phyloP scores from a whole-genome alignment of 2,888 invertebrate genomes.

The Eupithecia tripunctaria region DNA sequence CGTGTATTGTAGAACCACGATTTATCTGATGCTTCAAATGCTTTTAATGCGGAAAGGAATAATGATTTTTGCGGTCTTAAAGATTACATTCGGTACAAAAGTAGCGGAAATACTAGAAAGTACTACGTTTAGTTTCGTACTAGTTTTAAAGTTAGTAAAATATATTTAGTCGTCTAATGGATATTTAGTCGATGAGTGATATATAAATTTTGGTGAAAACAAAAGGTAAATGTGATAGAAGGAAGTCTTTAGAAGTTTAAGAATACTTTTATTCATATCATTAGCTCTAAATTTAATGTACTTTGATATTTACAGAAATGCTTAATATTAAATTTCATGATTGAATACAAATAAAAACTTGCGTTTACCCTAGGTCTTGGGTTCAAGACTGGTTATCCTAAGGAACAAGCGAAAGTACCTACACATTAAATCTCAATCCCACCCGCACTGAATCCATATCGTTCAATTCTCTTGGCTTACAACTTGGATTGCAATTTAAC shows the following conservation, averaged over 20 bases:
- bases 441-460: constrained; percentile 39
- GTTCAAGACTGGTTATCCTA: constrained; percentile 36
- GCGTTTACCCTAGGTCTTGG: constrained; percentile 31
- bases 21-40: constrained; percentile 24
- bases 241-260: constrained; percentile 42
- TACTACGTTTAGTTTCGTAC: too few species aligned
- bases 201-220: constrained; percentile 22
- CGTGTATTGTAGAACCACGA: constrained; percentile 51
- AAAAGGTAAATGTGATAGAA: constrained; percentile 36
- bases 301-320: constrained; percentile 46
- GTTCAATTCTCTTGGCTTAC: constrained; percentile 32
- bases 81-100: constrained; percentile 37
- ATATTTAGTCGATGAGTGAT: constrained; percentile 31
- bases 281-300: constrained; percentile 45
- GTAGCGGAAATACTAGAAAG: constrained; percentile 41
- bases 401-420: constrained; percentile 43
- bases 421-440: constrained; percentile 35
- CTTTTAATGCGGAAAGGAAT: constrained; percentile 15
- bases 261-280: constrained; percentile 43
- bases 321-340: constrained; percentile 37
- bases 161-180: constrained; percentile 26
- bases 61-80: constrained; percentile 28
- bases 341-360: constrained; percentile 36
- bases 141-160: constrained; percentile 17
- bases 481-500: constrained; percentile 17